Conservation (phyloP, 2,797 vertebrate species). For the Pseudopleuronectes americanus region DNA sequence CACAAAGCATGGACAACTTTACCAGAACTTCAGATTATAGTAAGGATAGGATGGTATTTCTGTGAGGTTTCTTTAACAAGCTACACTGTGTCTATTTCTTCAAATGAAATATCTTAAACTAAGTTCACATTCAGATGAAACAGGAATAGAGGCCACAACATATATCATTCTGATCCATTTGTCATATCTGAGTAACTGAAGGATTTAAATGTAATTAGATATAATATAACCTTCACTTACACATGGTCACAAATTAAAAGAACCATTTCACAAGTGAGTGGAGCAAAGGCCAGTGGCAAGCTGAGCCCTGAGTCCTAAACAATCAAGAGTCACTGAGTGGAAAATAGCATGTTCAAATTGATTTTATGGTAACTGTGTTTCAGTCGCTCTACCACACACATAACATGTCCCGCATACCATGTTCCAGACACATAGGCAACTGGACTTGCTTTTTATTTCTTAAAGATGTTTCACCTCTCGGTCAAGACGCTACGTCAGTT, state of each 20-base stretch:
- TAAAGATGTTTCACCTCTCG: too few species aligned
- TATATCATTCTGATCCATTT: not conserved
- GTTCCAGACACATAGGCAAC: too few species aligned
- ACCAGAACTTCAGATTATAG: too few species aligned
- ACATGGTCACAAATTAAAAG: slow-evolving; percentile 33
- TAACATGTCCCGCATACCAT: too few species aligned
- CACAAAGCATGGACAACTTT: too few species aligned
- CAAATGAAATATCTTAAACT: not conserved
- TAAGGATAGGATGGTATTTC: too few species aligned
- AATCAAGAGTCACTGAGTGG: slow-evolving; percentile 39
- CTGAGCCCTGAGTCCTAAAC: slow-evolving; percentile 31
- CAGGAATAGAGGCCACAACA: not conserved
- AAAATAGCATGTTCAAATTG: slow-evolving; percentile 43
- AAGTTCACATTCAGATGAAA: not conserved
- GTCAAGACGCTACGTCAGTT: too few species aligned
- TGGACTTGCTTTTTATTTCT: too few species aligned
- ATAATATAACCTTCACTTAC: slow-evolving; percentile 7
- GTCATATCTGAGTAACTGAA: not conserved
- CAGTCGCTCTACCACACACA: too few species aligned
- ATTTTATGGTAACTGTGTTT: not conserved
- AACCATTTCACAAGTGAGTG: slow-evolving; percentile 63
- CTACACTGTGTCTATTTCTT: too few species aligned
- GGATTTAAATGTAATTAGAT: slow-evolving; percentile 5
- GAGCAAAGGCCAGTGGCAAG: slow-evolving; percentile 42
- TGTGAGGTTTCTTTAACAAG: too few species aligned